Evolutionary conservation across 2,888 invertebrate species (phyloP).

Genomic region (Ophion costatus): DNA sequence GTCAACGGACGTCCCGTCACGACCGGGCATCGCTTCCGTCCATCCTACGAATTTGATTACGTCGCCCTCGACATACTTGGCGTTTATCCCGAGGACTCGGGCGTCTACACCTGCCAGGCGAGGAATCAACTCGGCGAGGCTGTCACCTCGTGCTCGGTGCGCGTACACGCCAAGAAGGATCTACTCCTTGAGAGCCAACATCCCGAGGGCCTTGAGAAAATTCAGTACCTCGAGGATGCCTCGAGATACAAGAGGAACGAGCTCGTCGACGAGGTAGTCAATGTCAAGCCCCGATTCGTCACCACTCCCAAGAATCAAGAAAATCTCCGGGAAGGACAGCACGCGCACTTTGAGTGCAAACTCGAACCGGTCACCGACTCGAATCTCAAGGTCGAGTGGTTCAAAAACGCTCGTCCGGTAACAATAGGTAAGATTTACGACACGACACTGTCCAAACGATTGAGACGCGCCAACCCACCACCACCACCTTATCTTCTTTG

Average conservation of each 20-base stretch:
- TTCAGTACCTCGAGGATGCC: slow-evolving; percentile 95
- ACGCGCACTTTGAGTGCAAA: slow-evolving; percentile 99
- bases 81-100: slow-evolving; percentile 98
- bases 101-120: slow-evolving; percentile 97
- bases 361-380: slow-evolving; percentile 98
- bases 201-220: slow-evolving; percentile 95
- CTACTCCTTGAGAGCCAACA: slow-evolving; percentile 95
- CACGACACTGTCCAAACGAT: too few relatives aligned
- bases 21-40: slow-evolving; percentile 96
- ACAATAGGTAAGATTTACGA: slow-evolving; percentile 93
- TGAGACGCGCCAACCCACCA: too few relatives aligned
- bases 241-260: slow-evolving; percentile 93
- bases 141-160: slow-evolving; percentile 95
- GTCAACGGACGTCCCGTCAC: slow-evolving; percentile 96
- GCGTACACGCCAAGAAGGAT: slow-evolving; percentile 95
- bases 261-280: slow-evolving; percentile 92
- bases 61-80: slow-evolving; percentile 98
- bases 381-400: slow-evolving; percentile 98
- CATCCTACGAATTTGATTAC: slow-evolving; percentile 98
- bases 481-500: too few relatives aligned
- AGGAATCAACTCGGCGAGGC: slow-evolving; percentile 97
- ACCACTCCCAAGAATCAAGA: slow-evolving; percentile 94
- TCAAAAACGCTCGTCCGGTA: slow-evolving; percentile 96
- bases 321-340: slow-evolving; percentile 94
- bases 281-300: slow-evolving; percentile 92